A percentile compares a stretch with the other conserved stretches of the same genome.
phyloP scores from a whole-genome alignment of 2,113 vertebrate genomes.

The Meriones unguiculatus region DNA sequence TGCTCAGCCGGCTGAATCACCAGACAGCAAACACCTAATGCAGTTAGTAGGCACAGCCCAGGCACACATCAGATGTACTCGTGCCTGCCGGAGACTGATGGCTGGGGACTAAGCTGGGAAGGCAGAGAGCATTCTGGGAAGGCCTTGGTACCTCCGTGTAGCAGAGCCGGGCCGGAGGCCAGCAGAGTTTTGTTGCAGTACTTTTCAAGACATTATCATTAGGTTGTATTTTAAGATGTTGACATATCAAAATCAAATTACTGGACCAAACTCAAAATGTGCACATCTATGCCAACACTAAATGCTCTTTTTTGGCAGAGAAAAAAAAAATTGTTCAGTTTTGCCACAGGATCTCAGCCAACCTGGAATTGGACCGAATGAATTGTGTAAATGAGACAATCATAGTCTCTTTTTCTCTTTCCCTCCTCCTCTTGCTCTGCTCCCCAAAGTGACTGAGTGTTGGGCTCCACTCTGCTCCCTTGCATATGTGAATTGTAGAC shows the following conservation, averaged over 20 bases:
- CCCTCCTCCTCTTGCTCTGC: neutral
- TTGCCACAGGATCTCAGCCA: slow-evolving; percentile 62
- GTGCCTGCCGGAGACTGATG: neutral
- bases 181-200: neutral
- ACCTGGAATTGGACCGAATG: slow-evolving; percentile 51
- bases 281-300: slow-evolving; percentile 63
- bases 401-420: neutral
- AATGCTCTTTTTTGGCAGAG: slow-evolving; percentile 74
- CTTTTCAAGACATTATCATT: slow-evolving; percentile 72
- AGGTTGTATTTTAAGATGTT: slow-evolving; percentile 73
- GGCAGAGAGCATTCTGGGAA: slow-evolving; percentile 44
- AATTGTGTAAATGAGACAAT: slow-evolving; percentile 70
- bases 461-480: neutral
- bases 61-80: neutral
- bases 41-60: neutral
- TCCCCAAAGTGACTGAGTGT: neutral
- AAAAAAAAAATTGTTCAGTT: slow-evolving; percentile 59
- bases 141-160: neutral
- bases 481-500: neutral
- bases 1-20: neutral
- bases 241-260: slow-evolving; percentile 78
- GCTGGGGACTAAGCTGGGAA: neutral
- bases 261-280: slow-evolving; percentile 74
- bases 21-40: neutral
- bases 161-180: slow-evolving; percentile 44